Conservation (phyloP, 2,888 invertebrate species). For the Xylocampa areola region DNA sequence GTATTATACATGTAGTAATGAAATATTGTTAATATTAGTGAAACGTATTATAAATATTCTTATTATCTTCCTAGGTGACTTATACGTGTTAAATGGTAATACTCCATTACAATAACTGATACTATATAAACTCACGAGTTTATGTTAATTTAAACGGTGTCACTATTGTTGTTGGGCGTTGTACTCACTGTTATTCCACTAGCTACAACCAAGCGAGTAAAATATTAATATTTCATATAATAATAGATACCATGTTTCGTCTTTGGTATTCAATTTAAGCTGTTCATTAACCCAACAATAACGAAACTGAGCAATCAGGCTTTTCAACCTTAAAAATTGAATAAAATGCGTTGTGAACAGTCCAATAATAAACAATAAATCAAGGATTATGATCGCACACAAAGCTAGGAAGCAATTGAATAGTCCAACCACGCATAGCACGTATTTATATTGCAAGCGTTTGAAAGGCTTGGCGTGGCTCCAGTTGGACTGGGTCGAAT, state of each 20-base stretch:
- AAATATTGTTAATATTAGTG: conserved; percentile 2
- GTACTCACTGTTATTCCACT: conserved; percentile 8
- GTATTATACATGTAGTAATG: conserved; percentile 1
- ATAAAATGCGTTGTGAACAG: conserved; percentile 3
- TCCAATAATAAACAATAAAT: conserved; percentile 47
- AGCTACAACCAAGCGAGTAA: conserved; percentile 11
- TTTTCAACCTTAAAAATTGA: conserved; percentile 1
- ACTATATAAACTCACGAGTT: conserved; percentile 29
- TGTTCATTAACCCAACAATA: conserved; percentile 1
- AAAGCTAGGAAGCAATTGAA: conserved; percentile 62
- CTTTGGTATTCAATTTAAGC: conserved; percentile 1
- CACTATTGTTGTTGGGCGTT: conserved; percentile 3
- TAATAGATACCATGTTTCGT: not conserved
- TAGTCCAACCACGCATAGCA: conserved; percentile 59
- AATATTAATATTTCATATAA: conserved; percentile 4
- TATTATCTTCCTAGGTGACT: conserved; percentile 19
- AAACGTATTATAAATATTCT: conserved; percentile 9
- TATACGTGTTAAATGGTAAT: conserved; percentile 29
- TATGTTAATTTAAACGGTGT: conserved; percentile 29
- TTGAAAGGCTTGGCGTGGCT: conserved; percentile 61
- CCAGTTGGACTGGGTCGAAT: conserved; percentile 59
- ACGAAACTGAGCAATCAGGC: not conserved
- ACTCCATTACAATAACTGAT: conserved; percentile 20
- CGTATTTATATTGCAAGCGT: conserved; percentile 60
- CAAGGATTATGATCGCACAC: conserved; percentile 46